Evolutionary conservation across 1,140 invertebrate species (phyloP).

Genomic region (Bombus haemorrhoidalis): DNA sequence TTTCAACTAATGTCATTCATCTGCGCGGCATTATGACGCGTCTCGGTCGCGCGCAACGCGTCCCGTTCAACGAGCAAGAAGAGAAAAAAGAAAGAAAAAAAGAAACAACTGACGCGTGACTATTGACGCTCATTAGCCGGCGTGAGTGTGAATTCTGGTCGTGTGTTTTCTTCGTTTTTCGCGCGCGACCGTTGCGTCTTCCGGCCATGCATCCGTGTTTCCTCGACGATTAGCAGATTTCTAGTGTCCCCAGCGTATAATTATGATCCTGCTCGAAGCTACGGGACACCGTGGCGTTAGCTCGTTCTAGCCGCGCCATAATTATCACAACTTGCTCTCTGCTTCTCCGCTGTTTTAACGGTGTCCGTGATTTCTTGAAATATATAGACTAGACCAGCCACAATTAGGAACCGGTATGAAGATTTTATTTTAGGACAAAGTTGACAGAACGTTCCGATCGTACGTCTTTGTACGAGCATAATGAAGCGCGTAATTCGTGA

Average conservation of each 20-base stretch:
- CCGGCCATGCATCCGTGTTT: constrained; percentile 28
- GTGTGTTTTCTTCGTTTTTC: constrained; percentile 22
- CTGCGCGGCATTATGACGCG: background rate
- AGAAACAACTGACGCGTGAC: constrained; percentile 1
- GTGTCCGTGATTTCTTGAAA: constrained; percentile 43
- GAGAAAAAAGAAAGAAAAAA: background rate
- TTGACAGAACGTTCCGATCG: background rate
- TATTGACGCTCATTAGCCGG: constrained; percentile 35
- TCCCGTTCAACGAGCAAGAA: background rate
- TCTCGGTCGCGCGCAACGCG: background rate
- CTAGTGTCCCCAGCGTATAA: constrained; percentile 41
- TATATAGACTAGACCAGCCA: constrained; percentile 9
- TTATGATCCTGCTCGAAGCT: constrained; percentile 48
- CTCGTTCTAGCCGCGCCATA: constrained; percentile 40
- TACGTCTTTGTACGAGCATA: too few species aligned
- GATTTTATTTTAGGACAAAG: background rate
- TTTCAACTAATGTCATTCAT: constrained; percentile 20
- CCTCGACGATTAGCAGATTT: constrained; percentile 52
- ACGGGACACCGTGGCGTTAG: constrained; percentile 10
- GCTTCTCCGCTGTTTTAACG: constrained; percentile 2
- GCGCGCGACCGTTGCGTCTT: background rate
- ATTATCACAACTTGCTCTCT: constrained; percentile 49
- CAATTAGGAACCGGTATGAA: constrained; percentile 21
- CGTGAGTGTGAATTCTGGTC: constrained; percentile 46
- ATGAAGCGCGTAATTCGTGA: too few species aligned